Evolutionary conservation across 2,888 invertebrate genomes (phyloP), one percentile per base, ranked within the genome.

Genomic region (Oeneis ivallda): DNA sequence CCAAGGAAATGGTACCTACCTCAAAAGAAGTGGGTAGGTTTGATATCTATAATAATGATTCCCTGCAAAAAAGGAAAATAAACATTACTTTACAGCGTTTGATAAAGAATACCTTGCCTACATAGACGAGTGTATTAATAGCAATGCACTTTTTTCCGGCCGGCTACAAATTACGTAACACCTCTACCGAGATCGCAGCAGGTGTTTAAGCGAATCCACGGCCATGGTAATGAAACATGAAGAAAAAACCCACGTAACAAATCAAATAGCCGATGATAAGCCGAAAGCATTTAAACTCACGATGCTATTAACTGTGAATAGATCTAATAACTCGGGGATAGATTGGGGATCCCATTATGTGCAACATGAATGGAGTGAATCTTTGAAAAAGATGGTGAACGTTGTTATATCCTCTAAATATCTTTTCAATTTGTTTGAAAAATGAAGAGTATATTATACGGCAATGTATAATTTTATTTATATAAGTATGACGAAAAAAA

Each of bases 281-380:
- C 60, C 57, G 32, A 64, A 68, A 68, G 68, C 66, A 26, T 66
- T 66, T 57, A 26, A 4, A 64, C 62, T 67, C 53, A 66, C 68
- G 64, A 61, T 15, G 58, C 43, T 54, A 62, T 64, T 64, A 67
- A 47, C 41, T 52, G 11, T 58, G 41, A 65, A 58, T 56, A 43
- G 65, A 26, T 53, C 39, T 54, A 41, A 56, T 56, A 56, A 19
- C 56, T 56, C 17, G 15, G 15, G 9, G 39, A 41, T 11, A 0
- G 13, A 56, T 56, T 8, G 39, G n/a, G 19, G 56, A 19, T 56
- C 56, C 39, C 56, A 56, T 56, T 56, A 56, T 39, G 19, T 39
- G 13, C 41, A 11, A 41, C 19, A 19, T 56, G 19, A 41, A 56
- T 41, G 8, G 56, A 56, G 41, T 41, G 8, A 41, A 41, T 7